Conservation (phyloP, 2,113 vertebrate genomes). For the Dicrurus megarhynchus region DNA sequence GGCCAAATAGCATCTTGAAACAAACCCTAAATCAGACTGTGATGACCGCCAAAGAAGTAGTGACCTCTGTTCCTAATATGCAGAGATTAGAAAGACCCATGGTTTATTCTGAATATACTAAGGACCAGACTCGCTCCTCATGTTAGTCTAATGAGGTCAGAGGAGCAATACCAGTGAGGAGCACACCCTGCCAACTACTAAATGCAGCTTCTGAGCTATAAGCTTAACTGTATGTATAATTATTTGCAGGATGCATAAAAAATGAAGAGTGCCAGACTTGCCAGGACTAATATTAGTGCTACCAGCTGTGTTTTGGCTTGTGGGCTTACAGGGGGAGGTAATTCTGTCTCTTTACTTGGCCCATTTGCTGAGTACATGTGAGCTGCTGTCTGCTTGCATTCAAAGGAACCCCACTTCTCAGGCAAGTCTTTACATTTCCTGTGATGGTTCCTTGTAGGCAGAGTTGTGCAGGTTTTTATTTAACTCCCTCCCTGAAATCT, state of each 20-base stretch:
- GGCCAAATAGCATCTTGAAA: neutral
- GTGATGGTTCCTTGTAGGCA: neutral
- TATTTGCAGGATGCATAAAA: neutral
- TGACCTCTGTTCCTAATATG: neutral
- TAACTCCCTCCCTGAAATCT: neutral
- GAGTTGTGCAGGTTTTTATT: neutral
- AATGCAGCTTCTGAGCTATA: neutral
- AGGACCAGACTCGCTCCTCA: neutral
- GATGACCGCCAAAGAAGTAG: neutral
- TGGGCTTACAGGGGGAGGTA: neutral
- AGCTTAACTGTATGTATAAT: neutral
- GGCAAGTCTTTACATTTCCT: neutral
- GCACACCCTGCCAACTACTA: neutral
- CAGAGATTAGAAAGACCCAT: neutral
- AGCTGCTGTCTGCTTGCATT: neutral
- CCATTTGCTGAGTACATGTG: neutral
- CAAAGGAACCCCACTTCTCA: neutral
- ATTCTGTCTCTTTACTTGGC: neutral
- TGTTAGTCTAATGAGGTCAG: neutral
- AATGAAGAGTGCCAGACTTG: neutral
- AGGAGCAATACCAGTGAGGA: neutral
- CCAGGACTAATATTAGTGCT: neutral
- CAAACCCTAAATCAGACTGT: neutral
- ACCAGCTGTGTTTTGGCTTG: slow-evolving; percentile 38
- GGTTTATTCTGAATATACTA: neutral